phyloP scores from a whole-genome alignment of 2,888 invertebrate species.

The Himalopsyche tibetana region DNA sequence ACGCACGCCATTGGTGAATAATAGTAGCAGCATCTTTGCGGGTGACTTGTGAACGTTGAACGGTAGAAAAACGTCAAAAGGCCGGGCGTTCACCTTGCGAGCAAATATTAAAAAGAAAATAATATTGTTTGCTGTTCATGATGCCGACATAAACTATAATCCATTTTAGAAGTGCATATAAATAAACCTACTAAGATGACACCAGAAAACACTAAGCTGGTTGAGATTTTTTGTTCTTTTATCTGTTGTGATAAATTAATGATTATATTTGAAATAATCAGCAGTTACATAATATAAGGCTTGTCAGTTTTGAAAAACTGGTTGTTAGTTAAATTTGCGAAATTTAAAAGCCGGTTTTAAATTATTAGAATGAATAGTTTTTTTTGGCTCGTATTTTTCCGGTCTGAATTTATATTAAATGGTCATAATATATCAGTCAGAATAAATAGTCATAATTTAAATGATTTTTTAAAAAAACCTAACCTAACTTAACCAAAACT shows the following conservation, averaged over 20 bases:
- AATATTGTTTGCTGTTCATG: background rate
- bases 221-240: background rate
- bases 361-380: too few relatives aligned
- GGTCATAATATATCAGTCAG: too few relatives aligned
- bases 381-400: too few relatives aligned
- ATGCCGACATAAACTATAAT: background rate
- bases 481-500: too few relatives aligned
- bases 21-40: slow-evolving; percentile 29
- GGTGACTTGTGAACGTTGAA: slow-evolving; percentile 43
- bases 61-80: slow-evolving; percentile 39
- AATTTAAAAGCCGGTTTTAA: too few relatives aligned
- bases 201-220: background rate
- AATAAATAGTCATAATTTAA: too few relatives aligned
- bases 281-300: too few relatives aligned
- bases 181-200: background rate
- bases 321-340: too few relatives aligned
- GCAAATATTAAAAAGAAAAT: slow-evolving; percentile 34
- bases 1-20: slow-evolving; percentile 3
- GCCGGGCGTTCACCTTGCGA: slow-evolving; percentile 35
- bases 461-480: too few relatives aligned
- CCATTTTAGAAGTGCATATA: background rate
- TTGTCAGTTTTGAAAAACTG: too few relatives aligned
- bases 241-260: background rate
- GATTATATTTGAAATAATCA: too few relatives aligned
- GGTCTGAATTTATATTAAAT: too few relatives aligned